phyloP scores from a whole-genome alignment of 2,888 invertebrate genomes.

The Drosophila sordidapex region DNA sequence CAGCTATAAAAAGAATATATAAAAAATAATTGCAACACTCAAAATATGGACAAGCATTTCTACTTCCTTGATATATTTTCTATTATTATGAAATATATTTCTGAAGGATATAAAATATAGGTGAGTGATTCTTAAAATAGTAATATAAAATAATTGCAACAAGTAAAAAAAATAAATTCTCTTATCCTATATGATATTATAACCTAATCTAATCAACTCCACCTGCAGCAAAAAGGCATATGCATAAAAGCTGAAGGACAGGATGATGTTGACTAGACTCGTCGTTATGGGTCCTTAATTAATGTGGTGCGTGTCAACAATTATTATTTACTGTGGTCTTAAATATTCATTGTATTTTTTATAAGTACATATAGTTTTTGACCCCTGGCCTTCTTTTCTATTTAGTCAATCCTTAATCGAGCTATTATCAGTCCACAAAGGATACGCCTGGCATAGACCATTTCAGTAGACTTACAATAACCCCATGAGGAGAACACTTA shows the following conservation, averaged over 20 bases:
- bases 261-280: rapidly evolving
- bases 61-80: no score
- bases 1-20: neutral
- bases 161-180: rapidly evolving
- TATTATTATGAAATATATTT: no score
- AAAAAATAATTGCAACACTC: neutral
- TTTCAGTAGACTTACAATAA: slow-evolving; percentile 31
- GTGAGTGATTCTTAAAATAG: no score
- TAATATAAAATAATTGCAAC: neutral
- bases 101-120: no score
- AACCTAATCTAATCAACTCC: neutral
- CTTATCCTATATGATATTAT: neutral
- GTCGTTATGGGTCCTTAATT: neutral
- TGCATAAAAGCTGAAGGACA: neutral
- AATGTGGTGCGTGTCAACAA: neutral
- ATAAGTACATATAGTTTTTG: neutral
- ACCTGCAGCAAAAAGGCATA: neutral
- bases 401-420: neutral
- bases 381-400: neutral
- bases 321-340: neutral
- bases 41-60: neutral
- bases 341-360: neutral
- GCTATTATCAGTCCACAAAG: slow-evolving; percentile 35
- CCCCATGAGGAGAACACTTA: slow-evolving; percentile 33
- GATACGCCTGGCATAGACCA: slow-evolving; percentile 37